Evolutionary conservation across 2,888 invertebrate genomes (phyloP), one percentile per base, ranked within the genome.

Genomic region (Exephanes ischioxanthus): DNA sequence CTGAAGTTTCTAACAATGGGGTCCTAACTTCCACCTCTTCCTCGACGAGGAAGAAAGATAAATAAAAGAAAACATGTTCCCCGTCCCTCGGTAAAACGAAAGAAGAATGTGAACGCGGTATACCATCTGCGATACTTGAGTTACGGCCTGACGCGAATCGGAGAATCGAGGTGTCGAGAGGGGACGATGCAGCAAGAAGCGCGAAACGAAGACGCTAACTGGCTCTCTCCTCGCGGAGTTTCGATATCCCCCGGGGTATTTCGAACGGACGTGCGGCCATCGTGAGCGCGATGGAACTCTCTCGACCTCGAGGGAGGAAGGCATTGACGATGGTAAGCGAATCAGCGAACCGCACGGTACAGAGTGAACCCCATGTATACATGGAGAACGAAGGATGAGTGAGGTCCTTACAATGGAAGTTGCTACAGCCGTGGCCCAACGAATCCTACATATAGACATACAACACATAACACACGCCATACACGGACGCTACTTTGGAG

Each of bases 171-270:
- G 68, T 71, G 70, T 63, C 76, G 45, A 58, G 61, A 76, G 63
- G 19, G 11, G 11, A 14, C 3, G 22, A 11, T 9, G 22, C 0
- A 1, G 58, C 55, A 55, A 19, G 5, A 53, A 9, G 9, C 22
- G 2, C 58, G 19, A 26, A 11, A 58, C 58, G 26, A 9, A 58
- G 26, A 58, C 3, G 9, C 58, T 26, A 22, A 58, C 22, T 58
- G 58, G 26, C 58, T 22, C 22, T 58, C 22, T 58, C 22, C 26
- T 26, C 22, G 22, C 22, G 22, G 22, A 58, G 58, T 26, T 72
- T 63, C 83, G 33, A 72, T 83, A 14, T 58, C 58, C 81, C 41
- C 78, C 72, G 72, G 58, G 81, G 67, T 80, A 79, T 83, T 84
- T 81, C 58, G 55, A 70, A 75, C 76, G 82, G 33, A 80, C 66